phyloP scores from a whole-genome alignment of 2,113 vertebrate genomes.

The Peromyscus californicus region DNA sequence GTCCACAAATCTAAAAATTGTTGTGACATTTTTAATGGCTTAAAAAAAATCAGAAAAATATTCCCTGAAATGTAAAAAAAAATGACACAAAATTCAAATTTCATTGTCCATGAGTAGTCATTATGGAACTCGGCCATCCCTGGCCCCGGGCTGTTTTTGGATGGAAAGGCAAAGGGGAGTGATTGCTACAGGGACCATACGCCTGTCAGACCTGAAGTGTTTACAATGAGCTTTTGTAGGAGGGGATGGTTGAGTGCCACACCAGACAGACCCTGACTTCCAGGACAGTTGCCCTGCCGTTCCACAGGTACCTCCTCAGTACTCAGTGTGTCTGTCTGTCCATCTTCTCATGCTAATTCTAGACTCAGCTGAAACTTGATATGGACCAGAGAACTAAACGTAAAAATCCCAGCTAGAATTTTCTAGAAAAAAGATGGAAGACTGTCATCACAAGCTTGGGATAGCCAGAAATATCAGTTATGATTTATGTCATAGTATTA shows the following conservation, averaged over 20 bases:
- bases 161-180: neutral
- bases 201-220: neutral
- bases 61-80: neutral
- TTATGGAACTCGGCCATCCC: neutral
- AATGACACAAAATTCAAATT: neutral
- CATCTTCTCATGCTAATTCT: neutral
- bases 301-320: neutral
- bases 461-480: neutral
- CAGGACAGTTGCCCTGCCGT: neutral
- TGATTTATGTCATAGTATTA: neutral
- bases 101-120: neutral
- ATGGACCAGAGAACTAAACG: neutral
- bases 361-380: neutral
- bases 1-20: neutral
- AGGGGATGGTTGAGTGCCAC: neutral
- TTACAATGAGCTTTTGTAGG: neutral
- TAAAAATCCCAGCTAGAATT: neutral
- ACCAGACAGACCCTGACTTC: neutral
- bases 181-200: neutral
- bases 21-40: neutral
- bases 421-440: constrained; percentile 41
- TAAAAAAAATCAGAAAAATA: neutral
- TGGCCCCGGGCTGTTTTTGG: neutral
- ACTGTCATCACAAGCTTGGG: neutral
- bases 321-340: neutral